phyloP scores from a whole-genome alignment of 2,888 invertebrate species.

The Hedya salicella region DNA sequence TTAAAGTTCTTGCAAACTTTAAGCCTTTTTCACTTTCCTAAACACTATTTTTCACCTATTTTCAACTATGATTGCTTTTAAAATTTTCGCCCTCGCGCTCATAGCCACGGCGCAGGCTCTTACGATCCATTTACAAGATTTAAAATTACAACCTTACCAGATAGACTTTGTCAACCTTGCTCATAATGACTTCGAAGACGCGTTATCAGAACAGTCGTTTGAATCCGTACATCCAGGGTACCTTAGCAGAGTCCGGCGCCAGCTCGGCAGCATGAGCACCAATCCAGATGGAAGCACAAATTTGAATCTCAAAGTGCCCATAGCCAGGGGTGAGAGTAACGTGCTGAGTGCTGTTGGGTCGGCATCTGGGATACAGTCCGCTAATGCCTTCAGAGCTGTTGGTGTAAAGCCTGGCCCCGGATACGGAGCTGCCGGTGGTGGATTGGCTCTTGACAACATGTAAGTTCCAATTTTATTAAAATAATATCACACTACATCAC shows the following conservation, averaged over 20 bases:
- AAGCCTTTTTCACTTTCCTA: not conserved
- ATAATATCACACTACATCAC: not conserved
- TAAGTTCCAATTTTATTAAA: constrained; percentile 50
- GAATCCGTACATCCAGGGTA: constrained; percentile 21
- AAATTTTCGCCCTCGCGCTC: constrained; percentile 4
- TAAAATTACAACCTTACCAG: constrained; percentile 20
- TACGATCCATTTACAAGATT: constrained; percentile 12
- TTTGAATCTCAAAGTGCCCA: constrained; percentile 44
- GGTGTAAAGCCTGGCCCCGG: constrained; percentile 45
- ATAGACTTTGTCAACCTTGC: constrained; percentile 18
- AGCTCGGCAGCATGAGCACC: constrained; percentile 40
- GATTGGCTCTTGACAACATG: constrained; percentile 61
- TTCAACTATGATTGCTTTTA: constrained; percentile 2
- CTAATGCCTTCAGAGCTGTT: constrained; percentile 49
- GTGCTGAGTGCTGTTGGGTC: constrained; percentile 44
- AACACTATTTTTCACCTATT: too few species aligned
- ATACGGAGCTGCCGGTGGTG: constrained; percentile 55
- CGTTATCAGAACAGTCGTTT: constrained; percentile 11
- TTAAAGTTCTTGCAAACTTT: not conserved
- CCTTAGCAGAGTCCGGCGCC: constrained; percentile 32
- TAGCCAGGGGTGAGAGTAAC: constrained; percentile 44
- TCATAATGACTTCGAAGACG: constrained; percentile 21
- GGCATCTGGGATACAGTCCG: constrained; percentile 22
- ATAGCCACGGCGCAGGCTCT: constrained; percentile 16
- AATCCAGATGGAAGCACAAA: constrained; percentile 46